Percentiles rank a stretch among this genome's conserved stretches.
Conservation (phyloP, 2,888 invertebrate species). For the Apamea monoglypha region DNA sequence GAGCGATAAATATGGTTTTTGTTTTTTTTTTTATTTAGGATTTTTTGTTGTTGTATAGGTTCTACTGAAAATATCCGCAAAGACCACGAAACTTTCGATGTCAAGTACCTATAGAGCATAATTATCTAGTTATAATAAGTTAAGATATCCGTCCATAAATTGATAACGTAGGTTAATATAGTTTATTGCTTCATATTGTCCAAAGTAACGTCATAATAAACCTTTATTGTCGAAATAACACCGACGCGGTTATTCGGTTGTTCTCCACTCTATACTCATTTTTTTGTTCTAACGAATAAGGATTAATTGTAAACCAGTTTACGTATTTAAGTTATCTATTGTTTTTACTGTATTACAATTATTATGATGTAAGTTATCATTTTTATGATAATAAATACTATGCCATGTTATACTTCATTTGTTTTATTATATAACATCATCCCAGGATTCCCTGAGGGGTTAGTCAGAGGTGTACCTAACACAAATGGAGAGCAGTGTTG, state of each 20-base stretch:
- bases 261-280: constrained; percentile 18
- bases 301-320: constrained; percentile 34
- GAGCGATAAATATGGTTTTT: too few species aligned
- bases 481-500: too few species aligned
- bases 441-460: too few species aligned
- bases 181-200: constrained; percentile 65
- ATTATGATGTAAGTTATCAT: constrained; percentile 66
- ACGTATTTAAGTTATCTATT: constrained; percentile 53
- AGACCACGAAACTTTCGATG: neutral
- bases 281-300: constrained; percentile 19
- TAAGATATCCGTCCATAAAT: constrained; percentile 41
- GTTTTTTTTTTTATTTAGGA: neutral
- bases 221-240: constrained; percentile 28
- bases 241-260: constrained; percentile 3
- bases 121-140: constrained; percentile 3
- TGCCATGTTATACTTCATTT: constrained; percentile 79
- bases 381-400: constrained; percentile 82
- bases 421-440: constrained; percentile 46
- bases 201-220: constrained; percentile 88
- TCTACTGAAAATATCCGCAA: neutral
- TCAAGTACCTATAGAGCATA: constrained; percentile 3
- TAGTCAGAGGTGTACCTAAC: too few species aligned
- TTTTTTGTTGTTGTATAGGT: neutral
- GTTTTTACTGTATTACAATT: constrained; percentile 59
- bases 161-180: constrained; percentile 46